Evolutionary conservation across 2,888 invertebrate species (phyloP).

Genomic region (Aspidiotus rigidus): DNA sequence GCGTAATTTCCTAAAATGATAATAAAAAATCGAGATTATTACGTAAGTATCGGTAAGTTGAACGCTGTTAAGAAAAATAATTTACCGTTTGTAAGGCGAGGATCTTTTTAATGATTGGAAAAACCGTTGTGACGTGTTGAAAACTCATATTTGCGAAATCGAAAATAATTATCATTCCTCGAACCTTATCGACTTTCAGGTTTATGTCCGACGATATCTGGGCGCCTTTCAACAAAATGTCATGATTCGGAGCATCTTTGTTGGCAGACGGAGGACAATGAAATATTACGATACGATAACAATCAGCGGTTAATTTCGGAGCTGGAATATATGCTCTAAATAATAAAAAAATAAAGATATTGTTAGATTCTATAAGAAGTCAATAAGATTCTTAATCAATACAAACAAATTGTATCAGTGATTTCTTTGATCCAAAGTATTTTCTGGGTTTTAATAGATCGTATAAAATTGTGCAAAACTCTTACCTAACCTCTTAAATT

Average conservation of each 20-base stretch:
- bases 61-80: background rate
- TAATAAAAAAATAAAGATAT: background rate
- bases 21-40: background rate
- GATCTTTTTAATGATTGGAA: background rate
- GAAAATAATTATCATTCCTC: background rate
- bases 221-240: background rate
- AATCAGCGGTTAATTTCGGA: background rate
- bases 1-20: background rate
- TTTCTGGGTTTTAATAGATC: no score
- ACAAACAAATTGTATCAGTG: no score
- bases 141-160: background rate
- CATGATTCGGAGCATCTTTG: background rate
- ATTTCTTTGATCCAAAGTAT: no score
- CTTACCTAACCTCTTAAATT: no score
- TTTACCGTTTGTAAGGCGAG: background rate
- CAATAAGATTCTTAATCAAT: no score
- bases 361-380: background rate
- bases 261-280: background rate
- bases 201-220: slow-evolving; percentile 1
- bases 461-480: no score
- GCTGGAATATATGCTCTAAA: background rate
- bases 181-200: background rate
- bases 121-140: background rate
- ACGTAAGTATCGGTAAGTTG: background rate
- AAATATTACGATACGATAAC: background rate